phyloP scores from a whole-genome alignment of 2,888 invertebrate species.

The Amphipyra berbera region DNA sequence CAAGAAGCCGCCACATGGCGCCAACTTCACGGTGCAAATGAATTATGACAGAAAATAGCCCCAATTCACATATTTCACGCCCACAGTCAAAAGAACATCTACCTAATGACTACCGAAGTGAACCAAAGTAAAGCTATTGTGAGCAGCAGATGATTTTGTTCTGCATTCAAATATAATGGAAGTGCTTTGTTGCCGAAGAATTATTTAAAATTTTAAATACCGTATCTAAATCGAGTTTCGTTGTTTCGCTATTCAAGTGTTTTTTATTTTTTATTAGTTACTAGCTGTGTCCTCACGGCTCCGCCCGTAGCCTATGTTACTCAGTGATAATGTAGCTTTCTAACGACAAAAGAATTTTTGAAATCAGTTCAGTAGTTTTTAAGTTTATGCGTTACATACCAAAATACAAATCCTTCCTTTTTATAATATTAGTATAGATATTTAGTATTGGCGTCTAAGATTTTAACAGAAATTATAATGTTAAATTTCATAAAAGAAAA shows the following conservation, averaged over 20 bases:
- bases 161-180: conserved; percentile 28
- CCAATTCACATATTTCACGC: conserved; percentile 74
- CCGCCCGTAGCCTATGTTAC: too few species aligned
- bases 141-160: conserved; percentile 37
- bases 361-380: too few species aligned
- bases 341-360: too few species aligned
- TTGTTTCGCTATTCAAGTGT: conserved; percentile 3
- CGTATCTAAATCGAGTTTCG: conserved; percentile 30
- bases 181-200: conserved; percentile 16
- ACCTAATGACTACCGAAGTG: conserved; percentile 56
- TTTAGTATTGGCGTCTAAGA: background rate
- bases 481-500: too few species aligned
- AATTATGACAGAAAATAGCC: conserved; percentile 75
- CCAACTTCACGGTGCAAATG: conserved; percentile 75
- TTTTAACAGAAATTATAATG: too few species aligned
- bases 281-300: too few species aligned
- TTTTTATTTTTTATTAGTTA: background rate
- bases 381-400: too few species aligned
- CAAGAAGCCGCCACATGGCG: conserved; percentile 78
- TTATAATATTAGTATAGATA: too few species aligned
- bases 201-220: conserved; percentile 34
- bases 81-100: conserved; percentile 53
- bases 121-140: conserved; percentile 31
- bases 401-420: too few species aligned
- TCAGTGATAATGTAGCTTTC: too few species aligned